Evolutionary conservation across 2,888 invertebrate genomes (phyloP).

Genomic region (Microplitis manilae): DNA sequence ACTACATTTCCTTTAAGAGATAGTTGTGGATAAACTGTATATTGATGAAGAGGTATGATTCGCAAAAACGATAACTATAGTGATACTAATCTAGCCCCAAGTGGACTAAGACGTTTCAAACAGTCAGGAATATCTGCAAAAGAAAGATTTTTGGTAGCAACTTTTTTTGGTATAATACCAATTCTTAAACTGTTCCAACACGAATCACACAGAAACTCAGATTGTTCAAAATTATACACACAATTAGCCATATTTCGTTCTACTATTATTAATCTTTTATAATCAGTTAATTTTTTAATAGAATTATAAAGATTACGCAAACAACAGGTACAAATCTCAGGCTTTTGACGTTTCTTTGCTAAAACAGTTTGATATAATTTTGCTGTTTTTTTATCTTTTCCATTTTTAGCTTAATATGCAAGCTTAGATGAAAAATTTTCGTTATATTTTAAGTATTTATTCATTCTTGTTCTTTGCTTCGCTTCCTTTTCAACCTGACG

Average conservation of each 20-base stretch:
- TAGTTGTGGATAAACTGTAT: no score
- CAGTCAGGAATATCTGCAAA: neutral
- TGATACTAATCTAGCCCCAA: no score
- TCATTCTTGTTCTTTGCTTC: neutral
- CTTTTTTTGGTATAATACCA: neutral
- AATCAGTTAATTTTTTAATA: neutral
- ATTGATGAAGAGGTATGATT: no score
- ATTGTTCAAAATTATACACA: neutral
- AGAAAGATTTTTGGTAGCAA: neutral
- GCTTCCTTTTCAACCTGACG: no score
- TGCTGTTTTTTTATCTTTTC: neutral
- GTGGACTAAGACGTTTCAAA: no score
- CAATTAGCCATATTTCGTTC: neutral
- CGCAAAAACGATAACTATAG: no score
- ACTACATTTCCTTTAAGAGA: no score
- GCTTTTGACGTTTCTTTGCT: neutral
- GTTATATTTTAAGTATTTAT: neutral
- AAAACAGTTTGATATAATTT: neutral
- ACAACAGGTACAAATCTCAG: neutral
- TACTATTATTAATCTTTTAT: neutral
- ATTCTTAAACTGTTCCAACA: slow-evolving; percentile 1
- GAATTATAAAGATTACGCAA: neutral
- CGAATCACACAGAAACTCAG: neutral
- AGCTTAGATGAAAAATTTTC: neutral
- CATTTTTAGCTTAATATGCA: neutral